Conservation (phyloP, 2,797 vertebrate species). For the Loriculus beryllinus region DNA sequence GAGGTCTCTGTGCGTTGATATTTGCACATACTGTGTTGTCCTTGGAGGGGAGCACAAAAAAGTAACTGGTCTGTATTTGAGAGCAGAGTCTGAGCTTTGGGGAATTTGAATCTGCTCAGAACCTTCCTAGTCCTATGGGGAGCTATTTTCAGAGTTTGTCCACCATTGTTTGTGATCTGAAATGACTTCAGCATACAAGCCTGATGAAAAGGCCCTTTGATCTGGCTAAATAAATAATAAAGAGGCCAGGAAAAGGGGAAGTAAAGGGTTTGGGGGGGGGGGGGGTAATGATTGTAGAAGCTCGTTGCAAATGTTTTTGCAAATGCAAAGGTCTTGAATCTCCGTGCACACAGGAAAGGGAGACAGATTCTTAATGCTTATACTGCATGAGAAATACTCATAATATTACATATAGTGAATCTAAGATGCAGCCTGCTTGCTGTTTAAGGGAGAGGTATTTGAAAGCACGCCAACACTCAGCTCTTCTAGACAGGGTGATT, state of each 20-base stretch:
- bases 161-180: constrained; percentile 75
- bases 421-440: constrained; percentile 23
- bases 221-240: constrained; percentile 78
- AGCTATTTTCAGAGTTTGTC: constrained; percentile 76
- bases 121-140: constrained; percentile 55
- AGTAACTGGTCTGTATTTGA: not conserved
- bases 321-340: constrained; percentile 23
- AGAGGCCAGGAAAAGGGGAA: constrained; percentile 65
- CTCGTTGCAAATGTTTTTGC: constrained; percentile 17
- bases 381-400: constrained; percentile 34
- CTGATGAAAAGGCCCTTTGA: constrained; percentile 77
- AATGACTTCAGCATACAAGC: constrained; percentile 76
- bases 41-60: not conserved
- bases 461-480: constrained; percentile 53
- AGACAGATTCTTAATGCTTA: not conserved
- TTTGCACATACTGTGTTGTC: not conserved
- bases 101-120: constrained; percentile 21
- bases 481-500: constrained; percentile 65
- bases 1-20: not conserved
- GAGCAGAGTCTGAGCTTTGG: not conserved
- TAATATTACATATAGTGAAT: not conserved
- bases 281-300: constrained; percentile 12
- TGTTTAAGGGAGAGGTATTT: constrained; percentile 64
- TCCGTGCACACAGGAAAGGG: not conserved
- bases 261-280: constrained; percentile 33